Evolutionary conservation across 2,113 vertebrate genomes (phyloP), one percentile per base, ranked within the genome.

Genomic region (Rhegmatorhina hoffmannsi): DNA sequence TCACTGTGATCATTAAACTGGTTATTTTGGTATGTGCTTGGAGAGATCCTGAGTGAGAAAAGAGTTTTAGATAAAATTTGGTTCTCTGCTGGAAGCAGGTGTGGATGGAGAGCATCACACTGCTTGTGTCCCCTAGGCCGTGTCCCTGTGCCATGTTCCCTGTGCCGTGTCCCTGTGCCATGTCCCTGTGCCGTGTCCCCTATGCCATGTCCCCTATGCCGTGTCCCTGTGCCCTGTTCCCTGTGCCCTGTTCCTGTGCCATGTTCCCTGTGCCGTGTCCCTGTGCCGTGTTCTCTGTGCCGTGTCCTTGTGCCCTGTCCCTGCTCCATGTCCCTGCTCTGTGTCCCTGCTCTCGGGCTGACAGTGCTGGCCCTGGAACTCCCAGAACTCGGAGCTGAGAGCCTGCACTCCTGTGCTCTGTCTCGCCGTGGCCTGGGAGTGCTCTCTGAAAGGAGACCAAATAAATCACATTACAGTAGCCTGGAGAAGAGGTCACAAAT

Each of bases 401-500:
- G 55, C 49, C 81, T 33, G 10, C 33, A 36, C 64, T 76, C 59
- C 67, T 43, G 23, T 50, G 9, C 62, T 64, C 46, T 55, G 68
- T 77, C 69, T 25, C 13, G 5, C 24, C 4, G 2, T 43, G 80
- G 84, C 90, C 74, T 23, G 29, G 2, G 73, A 80, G 80, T 7
- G n/a, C 67, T 82, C 43, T 52, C 43, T 50, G 70, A 78, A 92
- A 78, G 87, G 77, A 96, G 93, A 66, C 40, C 31, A 38, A 85
- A 94, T 96, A 89, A 97, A 95, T 97, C 95, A 95, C 10, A 10
- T 60, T 94, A 87, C 92, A 92, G 97, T 96, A 96, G 95, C 89
- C 62, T 91, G 53, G 64, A 92, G 87, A 94, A 80, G 92, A 95
- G 92, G 93, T 96, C 91, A 90, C 96, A 96, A 93, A 97, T 96